Conservation (phyloP, 1,140 invertebrate genomes). For the Macrobrachium nipponense region DNA sequence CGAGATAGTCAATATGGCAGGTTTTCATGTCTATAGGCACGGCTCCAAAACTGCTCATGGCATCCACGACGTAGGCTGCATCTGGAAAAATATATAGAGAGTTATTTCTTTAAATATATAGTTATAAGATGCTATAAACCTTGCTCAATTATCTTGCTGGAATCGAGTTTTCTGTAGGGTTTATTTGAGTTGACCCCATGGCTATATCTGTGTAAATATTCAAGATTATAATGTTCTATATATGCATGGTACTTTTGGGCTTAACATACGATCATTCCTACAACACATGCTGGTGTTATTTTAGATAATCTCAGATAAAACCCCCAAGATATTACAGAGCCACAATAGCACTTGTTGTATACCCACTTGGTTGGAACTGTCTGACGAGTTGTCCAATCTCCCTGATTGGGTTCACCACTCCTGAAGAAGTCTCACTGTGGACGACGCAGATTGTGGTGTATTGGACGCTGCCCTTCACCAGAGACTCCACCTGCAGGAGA, state of each 20-base stretch:
- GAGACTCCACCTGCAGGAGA: constrained; percentile 14
- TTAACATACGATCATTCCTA: too few species aligned
- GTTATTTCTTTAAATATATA: not conserved
- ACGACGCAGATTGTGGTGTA: constrained; percentile 69
- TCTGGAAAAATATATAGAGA: constrained; percentile 55
- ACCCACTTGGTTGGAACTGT: constrained; percentile 63
- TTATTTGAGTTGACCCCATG: too few species aligned
- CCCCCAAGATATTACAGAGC: too few species aligned
- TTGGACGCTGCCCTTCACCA: constrained; percentile 63
- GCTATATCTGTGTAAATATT: too few species aligned
- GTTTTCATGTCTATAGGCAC: constrained; percentile 68
- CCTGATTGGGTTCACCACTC: constrained; percentile 71
- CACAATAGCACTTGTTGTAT: too few species aligned
- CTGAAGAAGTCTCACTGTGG: constrained; percentile 72
- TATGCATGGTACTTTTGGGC: too few species aligned
- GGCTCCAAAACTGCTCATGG: constrained; percentile 73
- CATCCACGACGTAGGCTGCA: constrained; percentile 70
- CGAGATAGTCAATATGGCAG: constrained; percentile 68
- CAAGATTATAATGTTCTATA: too few species aligned
- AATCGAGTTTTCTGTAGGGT: too few species aligned
- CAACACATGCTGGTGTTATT: too few species aligned
- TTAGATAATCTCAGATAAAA: too few species aligned
- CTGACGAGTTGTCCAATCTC: constrained; percentile 69
- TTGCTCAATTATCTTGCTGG: too few species aligned
- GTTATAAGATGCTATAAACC: not conserved